These are phyloP conservation scores for Sinocyclocheilus rhinocerous DNA, from an alignment of 2,113 vertebrate genomes.

Conservation along the genomic window DNA sequence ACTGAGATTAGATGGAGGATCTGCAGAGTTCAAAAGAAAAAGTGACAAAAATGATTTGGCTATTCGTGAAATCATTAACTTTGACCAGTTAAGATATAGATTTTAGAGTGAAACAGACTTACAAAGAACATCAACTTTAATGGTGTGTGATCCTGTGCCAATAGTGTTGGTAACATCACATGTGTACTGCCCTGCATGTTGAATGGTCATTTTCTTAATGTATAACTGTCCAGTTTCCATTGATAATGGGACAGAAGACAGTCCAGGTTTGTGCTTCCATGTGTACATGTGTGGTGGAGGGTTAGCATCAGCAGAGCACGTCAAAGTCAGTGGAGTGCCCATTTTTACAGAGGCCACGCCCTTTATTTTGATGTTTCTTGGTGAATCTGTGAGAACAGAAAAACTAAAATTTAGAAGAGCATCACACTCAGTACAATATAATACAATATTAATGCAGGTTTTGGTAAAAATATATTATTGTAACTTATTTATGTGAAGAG, in stretches of 20 bases:
- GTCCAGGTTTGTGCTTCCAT: conserved; percentile 50
- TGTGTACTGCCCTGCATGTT: conserved; percentile 60
- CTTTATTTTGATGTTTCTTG: conserved; percentile 4
- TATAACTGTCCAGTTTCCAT: fast-evolving
- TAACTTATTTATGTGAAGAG: too few relatives aligned
- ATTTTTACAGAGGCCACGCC: neutral
- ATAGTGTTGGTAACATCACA: conserved; percentile 59
- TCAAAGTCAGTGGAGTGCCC: fast-evolving
- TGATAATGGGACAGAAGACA: neutral
- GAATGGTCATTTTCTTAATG: neutral
- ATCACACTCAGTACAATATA: too few relatives aligned
- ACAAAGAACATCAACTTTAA: conserved; percentile 60
- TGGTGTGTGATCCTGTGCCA: neutral
- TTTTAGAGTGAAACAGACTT: conserved; percentile 58
- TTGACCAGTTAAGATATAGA: neutral
- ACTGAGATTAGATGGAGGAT: conserved; percentile 51
- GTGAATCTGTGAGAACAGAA: conserved; percentile 57
- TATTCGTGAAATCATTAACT: neutral
- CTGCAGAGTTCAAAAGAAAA: conserved; percentile 58
- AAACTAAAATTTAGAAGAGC: too few relatives aligned
- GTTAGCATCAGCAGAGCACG: conserved; percentile 53
- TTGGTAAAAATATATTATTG: too few relatives aligned
- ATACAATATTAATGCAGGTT: too few relatives aligned
- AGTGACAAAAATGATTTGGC: neutral
- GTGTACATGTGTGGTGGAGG: neutral